phyloP scores from a whole-genome alignment of 1,140 invertebrate genomes.

The Drosophila neocordata region DNA sequence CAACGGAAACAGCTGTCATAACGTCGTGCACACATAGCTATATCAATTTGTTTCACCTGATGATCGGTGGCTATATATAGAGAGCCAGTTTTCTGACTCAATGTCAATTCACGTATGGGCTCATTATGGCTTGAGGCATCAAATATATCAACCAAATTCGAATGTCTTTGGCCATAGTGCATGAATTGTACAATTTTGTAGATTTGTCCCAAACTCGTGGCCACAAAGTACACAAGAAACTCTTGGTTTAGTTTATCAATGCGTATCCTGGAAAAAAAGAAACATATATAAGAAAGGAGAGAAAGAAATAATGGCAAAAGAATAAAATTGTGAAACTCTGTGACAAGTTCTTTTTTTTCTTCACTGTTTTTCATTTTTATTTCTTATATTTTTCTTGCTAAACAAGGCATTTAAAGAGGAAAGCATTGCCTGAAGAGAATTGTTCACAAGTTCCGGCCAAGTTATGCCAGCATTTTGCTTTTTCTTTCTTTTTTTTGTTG shows the following conservation, averaged over 20 bases:
- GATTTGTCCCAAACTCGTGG: conserved; percentile 90
- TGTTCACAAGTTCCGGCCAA: conserved; percentile 74
- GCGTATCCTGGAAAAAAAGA: conserved; percentile 63
- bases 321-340: conserved; percentile 38
- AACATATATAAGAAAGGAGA: background rate
- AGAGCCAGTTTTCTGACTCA: conserved; percentile 88
- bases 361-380: conserved; percentile 14
- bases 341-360: conserved; percentile 40
- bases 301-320: conserved; percentile 6
- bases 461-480: conserved; percentile 57
- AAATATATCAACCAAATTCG: conserved; percentile 90
- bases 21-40: conserved; percentile 88
- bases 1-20: conserved; percentile 92
- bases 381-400: conserved; percentile 18
- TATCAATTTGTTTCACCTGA: conserved; percentile 89
- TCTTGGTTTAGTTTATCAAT: conserved; percentile 84
- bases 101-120: conserved; percentile 89
- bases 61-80: conserved; percentile 90
- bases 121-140: conserved; percentile 88
- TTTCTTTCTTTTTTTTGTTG: background rate
- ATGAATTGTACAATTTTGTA: conserved; percentile 91
- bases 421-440: conserved; percentile 73
- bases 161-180: conserved; percentile 85
- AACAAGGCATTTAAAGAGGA: conserved; percentile 68
- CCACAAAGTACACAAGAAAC: conserved; percentile 91